Evolutionary conservation across 2,797 vertebrate genomes (phyloP).

Genomic region (Spizella passerina): DNA sequence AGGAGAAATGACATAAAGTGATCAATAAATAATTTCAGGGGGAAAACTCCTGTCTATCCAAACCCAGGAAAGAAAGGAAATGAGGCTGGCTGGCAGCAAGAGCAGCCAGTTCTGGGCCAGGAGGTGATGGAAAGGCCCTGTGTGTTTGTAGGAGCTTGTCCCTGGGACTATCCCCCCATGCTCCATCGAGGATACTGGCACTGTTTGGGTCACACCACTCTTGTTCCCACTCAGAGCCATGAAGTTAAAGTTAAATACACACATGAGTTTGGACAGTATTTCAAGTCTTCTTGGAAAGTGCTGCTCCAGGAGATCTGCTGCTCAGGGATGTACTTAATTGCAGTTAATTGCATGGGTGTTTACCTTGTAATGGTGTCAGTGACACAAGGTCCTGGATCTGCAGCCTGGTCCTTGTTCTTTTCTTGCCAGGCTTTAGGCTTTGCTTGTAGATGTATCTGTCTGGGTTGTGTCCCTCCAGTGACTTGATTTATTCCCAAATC

Average conservation of each 20-base stretch:
- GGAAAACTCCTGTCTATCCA: background rate
- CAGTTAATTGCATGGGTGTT: background rate
- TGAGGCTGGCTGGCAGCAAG: background rate
- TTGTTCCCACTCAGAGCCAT: background rate
- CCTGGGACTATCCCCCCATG: background rate
- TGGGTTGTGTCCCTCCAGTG: background rate
- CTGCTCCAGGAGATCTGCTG: background rate
- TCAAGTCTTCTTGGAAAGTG: accelerated
- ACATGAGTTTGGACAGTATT: background rate
- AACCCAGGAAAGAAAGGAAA: background rate
- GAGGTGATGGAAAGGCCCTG: background rate
- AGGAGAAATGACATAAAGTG: background rate
- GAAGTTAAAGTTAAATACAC: background rate
- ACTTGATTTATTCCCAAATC: background rate
- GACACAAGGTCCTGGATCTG: background rate
- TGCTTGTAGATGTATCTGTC: background rate
- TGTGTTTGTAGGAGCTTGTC: accelerated
- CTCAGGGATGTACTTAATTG: background rate
- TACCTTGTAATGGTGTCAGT: background rate
- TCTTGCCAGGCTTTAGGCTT: background rate
- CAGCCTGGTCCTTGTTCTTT: background rate
- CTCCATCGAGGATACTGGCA: accelerated
- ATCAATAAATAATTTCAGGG: background rate
- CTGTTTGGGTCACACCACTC: accelerated
- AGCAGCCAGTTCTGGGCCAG: background rate